Percentiles rank a stretch among this genome's conserved stretches.
Conservation (phyloP, 1,140 invertebrate genomes). For the Tenebrio molitor region DNA sequence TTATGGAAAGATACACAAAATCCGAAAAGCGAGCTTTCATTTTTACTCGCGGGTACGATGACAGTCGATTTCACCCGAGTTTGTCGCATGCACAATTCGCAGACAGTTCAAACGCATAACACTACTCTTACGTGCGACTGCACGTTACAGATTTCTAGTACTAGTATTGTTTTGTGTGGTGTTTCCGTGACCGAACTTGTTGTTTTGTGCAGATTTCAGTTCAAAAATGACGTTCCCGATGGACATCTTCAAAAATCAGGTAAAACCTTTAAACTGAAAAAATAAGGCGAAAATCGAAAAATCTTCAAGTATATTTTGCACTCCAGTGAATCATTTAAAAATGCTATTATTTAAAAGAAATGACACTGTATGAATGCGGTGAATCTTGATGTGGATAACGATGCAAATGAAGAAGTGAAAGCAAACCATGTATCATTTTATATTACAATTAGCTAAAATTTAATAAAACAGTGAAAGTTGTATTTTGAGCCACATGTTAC, state of each 20-base stretch:
- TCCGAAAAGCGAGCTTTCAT: constrained; percentile 37
- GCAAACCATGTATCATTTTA: not conserved
- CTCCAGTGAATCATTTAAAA: no score
- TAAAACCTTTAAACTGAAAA: no score
- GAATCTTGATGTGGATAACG: no score
- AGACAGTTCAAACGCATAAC: not conserved
- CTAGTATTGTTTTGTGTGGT: not conserved
- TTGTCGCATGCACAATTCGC: not conserved
- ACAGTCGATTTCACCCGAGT: constrained; percentile 10
- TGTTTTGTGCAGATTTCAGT: no score
- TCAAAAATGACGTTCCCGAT: no score
- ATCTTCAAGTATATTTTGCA: no score
- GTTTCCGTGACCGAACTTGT: no score
- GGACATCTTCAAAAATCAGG: no score
- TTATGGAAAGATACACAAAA: no score
- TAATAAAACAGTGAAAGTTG: not conserved
- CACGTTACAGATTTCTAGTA: not conserved
- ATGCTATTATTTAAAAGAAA: no score
- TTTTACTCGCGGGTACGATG: constrained; percentile 8
- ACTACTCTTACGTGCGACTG: not conserved
- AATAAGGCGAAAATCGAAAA: no score
- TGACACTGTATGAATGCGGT: no score
- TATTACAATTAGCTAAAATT: not conserved
- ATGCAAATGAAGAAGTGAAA: constrained; percentile 13
- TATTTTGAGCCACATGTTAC: constrained; percentile 2